Conservation (phyloP, 2,113 vertebrate genomes). For the Macrotis lagotis region DNA sequence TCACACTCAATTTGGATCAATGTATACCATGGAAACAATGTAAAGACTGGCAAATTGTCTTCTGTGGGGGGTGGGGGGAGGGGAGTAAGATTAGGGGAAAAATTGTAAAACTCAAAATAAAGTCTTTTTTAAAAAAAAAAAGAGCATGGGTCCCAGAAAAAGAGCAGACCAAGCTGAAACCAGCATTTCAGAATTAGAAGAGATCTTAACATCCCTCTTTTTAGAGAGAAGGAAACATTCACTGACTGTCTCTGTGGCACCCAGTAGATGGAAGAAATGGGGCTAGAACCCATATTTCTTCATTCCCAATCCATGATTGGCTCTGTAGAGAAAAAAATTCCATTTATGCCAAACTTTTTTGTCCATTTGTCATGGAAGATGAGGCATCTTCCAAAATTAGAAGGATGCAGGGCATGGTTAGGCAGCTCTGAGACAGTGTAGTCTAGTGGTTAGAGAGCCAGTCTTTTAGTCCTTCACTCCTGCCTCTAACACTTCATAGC, state of each 20-base stretch:
- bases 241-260: neutral
- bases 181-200: neutral
- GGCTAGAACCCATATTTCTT: neutral
- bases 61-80: no score
- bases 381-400: neutral
- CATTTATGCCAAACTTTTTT: neutral
- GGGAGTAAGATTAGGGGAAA: no score
- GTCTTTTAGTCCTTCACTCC: neutral
- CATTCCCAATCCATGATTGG: neutral
- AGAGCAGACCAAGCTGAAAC: neutral
- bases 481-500: neutral
- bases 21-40: no score
- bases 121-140: no score
- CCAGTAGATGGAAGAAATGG: neutral
- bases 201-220: neutral
- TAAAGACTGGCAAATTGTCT: no score
- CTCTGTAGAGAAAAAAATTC: neutral
- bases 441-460: neutral
- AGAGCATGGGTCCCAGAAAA: neutral
- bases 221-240: neutral
- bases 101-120: no score
- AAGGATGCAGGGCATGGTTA: neutral
- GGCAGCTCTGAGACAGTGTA: neutral
- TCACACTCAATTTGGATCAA: no score
- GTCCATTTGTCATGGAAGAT: neutral